phyloP scores from a whole-genome alignment of 2,113 vertebrate genomes.

The Thermophis baileyi region DNA sequence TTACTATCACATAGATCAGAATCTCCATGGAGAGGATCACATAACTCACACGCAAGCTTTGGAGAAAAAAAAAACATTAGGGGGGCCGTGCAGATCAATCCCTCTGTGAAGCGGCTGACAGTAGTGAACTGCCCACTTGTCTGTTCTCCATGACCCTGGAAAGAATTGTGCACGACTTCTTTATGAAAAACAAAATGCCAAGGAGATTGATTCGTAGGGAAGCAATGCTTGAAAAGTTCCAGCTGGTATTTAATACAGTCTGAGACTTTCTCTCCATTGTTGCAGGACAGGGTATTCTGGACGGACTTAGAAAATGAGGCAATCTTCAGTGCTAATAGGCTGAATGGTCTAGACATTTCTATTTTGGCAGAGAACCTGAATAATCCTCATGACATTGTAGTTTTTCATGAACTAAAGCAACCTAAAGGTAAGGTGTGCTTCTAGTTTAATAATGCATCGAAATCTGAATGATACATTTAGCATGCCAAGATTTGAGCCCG shows the following conservation, averaged over 20 bases:
- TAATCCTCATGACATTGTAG: conserved; percentile 92
- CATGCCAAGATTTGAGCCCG: neutral
- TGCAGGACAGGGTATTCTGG: conserved; percentile 94
- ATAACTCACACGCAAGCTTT: neutral
- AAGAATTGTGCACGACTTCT: neutral
- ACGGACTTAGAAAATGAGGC: conserved; percentile 94
- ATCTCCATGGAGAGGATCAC: neutral
- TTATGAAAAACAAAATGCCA: neutral
- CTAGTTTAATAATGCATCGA: neutral
- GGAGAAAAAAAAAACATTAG: neutral
- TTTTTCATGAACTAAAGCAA: conserved; percentile 93
- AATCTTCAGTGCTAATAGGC: conserved; percentile 90
- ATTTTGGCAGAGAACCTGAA: conserved; percentile 91
- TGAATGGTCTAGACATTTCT: conserved; percentile 84
- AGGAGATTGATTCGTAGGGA: neutral
- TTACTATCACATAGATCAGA: neutral
- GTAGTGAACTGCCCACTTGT: neutral
- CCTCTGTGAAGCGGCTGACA: neutral
- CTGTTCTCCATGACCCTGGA: neutral
- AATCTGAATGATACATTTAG: neutral
- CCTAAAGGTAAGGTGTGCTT: conserved; percentile 80
- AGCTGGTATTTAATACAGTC: neutral
- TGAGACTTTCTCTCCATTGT: conserved; percentile 16
- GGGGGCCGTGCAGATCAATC: neutral
- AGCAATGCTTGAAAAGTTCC: neutral